phyloP scores from a whole-genome alignment of 2,797 vertebrate species.

The Melanotaenia nigrans region DNA sequence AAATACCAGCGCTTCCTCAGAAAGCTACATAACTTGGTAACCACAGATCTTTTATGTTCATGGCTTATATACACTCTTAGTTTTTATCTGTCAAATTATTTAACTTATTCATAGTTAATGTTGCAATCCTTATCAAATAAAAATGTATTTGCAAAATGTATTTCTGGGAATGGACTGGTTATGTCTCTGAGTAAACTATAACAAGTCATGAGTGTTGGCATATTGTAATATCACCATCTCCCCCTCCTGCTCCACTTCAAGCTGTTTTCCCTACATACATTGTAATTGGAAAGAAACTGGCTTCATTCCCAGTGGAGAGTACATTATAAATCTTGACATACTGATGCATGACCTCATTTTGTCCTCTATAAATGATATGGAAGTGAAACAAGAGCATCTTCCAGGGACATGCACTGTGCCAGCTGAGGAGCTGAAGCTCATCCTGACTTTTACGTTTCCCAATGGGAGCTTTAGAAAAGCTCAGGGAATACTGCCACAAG shows the following conservation, averaged over 20 bases:
- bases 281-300: slow-evolving; percentile 33
- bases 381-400: slow-evolving; percentile 32
- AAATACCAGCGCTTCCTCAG: background rate
- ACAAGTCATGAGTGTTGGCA: background rate
- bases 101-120: background rate
- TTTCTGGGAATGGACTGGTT: background rate
- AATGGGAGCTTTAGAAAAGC: slow-evolving; percentile 11
- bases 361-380: slow-evolving; percentile 42
- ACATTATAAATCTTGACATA: slow-evolving; percentile 39
- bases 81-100: background rate
- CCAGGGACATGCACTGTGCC: slow-evolving; percentile 20
- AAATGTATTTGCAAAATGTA: background rate
- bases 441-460: slow-evolving; percentile 35
- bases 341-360: slow-evolving; percentile 54
- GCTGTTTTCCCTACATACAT: slow-evolving; percentile 9
- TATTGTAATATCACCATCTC: slow-evolving; percentile 2
- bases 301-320: slow-evolving; percentile 37
- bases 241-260: slow-evolving; percentile 20
- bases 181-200: background rate
- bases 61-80: background rate
- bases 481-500: slow-evolving; percentile 29
- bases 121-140: background rate
- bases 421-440: slow-evolving; percentile 38
- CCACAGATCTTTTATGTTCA: background rate
- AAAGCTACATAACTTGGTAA: background rate